A percentile compares a stretch with the other conserved stretches of the same genome.
These are phyloP conservation scores for Trematocara variabile DNA, from an alignment of 2,113 vertebrate species.

Conservation along the genomic window DNA sequence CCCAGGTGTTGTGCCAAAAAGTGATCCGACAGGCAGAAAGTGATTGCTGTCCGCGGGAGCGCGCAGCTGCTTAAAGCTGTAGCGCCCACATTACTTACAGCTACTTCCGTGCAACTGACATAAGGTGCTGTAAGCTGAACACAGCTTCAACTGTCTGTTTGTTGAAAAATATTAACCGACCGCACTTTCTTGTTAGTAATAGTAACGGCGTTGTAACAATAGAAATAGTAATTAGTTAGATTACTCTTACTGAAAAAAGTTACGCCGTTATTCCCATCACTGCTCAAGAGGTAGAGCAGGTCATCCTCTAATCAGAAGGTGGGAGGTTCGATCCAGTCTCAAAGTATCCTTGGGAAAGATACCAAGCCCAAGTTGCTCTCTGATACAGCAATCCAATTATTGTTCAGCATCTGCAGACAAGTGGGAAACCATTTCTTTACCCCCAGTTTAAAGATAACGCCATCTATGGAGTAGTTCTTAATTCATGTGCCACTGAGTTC, in stretches of 20 bases:
- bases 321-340: background rate
- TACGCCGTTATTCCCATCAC: background rate
- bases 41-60: rapidly evolving
- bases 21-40: background rate
- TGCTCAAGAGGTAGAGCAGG: background rate
- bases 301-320: background rate
- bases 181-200: background rate
- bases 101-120: background rate
- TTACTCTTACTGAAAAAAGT: background rate
- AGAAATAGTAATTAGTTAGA: background rate
- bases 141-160: background rate
- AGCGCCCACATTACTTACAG: background rate
- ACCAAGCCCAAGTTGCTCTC: background rate
- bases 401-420: background rate
- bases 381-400: background rate
- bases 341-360: background rate
- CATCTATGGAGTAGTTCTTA: background rate
- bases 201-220: background rate
- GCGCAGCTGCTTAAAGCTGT: background rate
- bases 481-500: background rate
- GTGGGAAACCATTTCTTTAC: background rate
- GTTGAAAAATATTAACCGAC: background rate
- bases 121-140: background rate
- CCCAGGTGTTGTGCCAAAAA: background rate
- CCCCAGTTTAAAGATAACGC: background rate